These are phyloP conservation scores for Eulemur mongoz DNA, from an alignment of 2,797 vertebrate genomes.

Conservation along the genomic window DNA sequence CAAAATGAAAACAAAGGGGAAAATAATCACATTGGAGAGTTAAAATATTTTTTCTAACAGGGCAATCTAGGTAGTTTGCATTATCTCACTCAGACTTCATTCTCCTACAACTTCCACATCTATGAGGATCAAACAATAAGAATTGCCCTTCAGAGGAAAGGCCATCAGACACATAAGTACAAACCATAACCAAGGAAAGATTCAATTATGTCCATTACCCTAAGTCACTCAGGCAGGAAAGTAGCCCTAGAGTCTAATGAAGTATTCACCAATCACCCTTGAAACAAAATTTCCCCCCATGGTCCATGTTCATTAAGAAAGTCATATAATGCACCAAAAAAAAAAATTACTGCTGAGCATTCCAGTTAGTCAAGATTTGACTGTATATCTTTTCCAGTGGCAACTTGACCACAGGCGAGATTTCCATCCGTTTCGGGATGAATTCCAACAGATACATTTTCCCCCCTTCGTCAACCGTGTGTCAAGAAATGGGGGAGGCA, in stretches of 20 bases:
- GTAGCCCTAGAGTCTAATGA: slow-evolving; percentile 1
- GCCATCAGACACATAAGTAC: neutral
- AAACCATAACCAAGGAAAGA: neutral
- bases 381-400: slow-evolving; percentile 43
- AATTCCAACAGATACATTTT: slow-evolving; percentile 33
- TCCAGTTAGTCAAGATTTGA: slow-evolving; percentile 78
- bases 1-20: neutral
- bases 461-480: slow-evolving; percentile 1
- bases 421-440: neutral
- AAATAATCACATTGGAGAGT: neutral
- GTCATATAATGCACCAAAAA: neutral
- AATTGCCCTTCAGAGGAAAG: neutral
- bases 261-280: neutral
- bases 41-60: neutral
- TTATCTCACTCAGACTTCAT: neutral
- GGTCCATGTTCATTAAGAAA: slow-evolving; percentile 9
- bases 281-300: neutral
- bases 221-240: neutral
- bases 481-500: slow-evolving; percentile 55
- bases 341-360: slow-evolving; percentile 19
- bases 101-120: neutral
- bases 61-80: neutral
- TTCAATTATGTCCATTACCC: neutral
- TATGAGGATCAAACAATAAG: neutral
- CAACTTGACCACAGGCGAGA: slow-evolving; percentile 12